Conservation (phyloP, 2,113 vertebrate genomes). For the Ibidorhyncha struthersii region DNA sequence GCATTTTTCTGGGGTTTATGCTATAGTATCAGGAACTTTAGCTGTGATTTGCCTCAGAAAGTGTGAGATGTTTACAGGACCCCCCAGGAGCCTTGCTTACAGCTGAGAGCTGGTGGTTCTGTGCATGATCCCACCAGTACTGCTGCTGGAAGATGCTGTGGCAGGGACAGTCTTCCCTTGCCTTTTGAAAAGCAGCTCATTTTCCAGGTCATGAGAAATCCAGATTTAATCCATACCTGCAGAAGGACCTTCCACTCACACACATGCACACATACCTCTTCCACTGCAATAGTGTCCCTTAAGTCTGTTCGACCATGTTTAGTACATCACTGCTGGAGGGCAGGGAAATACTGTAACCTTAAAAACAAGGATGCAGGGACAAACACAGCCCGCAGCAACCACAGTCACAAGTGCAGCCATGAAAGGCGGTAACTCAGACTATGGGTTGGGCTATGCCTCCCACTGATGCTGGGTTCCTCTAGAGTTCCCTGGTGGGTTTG, state of each 20-base stretch:
- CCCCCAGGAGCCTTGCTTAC: background rate
- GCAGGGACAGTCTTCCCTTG: background rate
- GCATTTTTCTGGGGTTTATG: background rate
- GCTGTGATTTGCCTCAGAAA: background rate
- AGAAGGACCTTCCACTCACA: background rate
- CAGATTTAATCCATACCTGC: background rate
- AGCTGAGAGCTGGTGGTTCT: background rate
- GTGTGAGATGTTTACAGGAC: background rate
- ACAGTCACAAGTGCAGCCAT: background rate
- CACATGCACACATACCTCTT: background rate
- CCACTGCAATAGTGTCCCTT: background rate
- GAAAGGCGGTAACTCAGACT: background rate
- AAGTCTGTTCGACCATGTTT: rapidly evolving
- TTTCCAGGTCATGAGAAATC: background rate
- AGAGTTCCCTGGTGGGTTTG: background rate
- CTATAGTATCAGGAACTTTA: background rate
- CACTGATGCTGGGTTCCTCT: background rate
- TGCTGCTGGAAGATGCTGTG: background rate
- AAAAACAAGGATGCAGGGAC: background rate
- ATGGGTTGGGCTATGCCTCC: background rate
- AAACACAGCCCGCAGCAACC: background rate
- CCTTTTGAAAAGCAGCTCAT: background rate
- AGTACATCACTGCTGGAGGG: background rate
- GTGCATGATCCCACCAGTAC: background rate
- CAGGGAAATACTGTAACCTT: background rate